Percentiles rank a stretch among this genome's conserved stretches.
These are phyloP conservation scores for Arge pagana DNA, from an alignment of 2,888 invertebrate genomes.

Conservation along the genomic window DNA sequence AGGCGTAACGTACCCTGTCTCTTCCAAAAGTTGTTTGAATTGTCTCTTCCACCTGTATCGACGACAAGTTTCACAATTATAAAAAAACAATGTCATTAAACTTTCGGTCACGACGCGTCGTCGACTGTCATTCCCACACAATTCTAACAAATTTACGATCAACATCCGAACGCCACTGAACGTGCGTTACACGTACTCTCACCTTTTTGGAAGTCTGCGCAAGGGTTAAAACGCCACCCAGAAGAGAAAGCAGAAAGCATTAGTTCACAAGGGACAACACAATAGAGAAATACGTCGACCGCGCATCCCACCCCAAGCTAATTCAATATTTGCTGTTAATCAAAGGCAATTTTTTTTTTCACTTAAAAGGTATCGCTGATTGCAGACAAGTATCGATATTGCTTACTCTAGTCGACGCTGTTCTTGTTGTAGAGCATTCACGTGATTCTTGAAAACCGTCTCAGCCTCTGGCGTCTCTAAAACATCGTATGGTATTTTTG, in stretches of 20 bases:
- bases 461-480: constrained; percentile 91
- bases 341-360: no score
- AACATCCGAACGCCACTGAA: constrained; percentile 25
- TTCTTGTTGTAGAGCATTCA: constrained; percentile 89
- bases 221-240: constrained; percentile 56
- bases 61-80: no score
- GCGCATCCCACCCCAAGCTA: no score
- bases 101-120: no score
- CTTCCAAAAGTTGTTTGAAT: constrained; percentile 90
- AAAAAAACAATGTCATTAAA: no score
- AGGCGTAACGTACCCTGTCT: constrained; percentile 93
- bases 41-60: constrained; percentile 94
- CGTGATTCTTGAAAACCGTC: constrained; percentile 87
- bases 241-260: constrained; percentile 56
- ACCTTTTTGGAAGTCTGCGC: constrained; percentile 65
- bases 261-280: constrained; percentile 35
- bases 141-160: no score
- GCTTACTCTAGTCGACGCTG: constrained; percentile 90
- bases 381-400: constrained; percentile 3
- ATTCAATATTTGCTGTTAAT: no score
- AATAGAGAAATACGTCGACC: not conserved
- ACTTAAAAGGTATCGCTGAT: constrained; percentile 18
- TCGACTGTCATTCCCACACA: no score
- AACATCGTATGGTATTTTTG: constrained; percentile 90
- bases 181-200: constrained; percentile 37